Evolutionary conservation across 2,888 invertebrate species (phyloP), one percentile per base, ranked within the genome.

Genomic region (Philaethria dido): DNA sequence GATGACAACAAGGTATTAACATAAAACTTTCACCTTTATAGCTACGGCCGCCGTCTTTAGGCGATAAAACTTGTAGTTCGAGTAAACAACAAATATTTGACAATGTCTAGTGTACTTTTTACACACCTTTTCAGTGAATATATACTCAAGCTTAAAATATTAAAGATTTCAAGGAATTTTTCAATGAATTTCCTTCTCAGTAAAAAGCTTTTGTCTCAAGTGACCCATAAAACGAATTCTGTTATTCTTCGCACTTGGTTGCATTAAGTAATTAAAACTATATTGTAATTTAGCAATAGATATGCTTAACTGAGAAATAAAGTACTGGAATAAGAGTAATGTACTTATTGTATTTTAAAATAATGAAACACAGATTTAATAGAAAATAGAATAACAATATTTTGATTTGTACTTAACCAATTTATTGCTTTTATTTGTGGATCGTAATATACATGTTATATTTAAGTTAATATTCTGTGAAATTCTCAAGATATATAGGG

Each of bases 201-300:
- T 44, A 59, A 59, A 2, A 59, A 29, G 29, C 29, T 45, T 45
- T 75, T 79, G 78, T 78, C 78, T 77, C 79, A 71, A 72, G 79
- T 77, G 74, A 81, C 79, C 78, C 76, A 62, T 65, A 62, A 65
- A 62, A 14, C 44, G 50, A 65, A 62, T 55, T 52, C 18, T 59
- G 22, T 65, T 65, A 50, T 54, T 54, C 16, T 54, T 54, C n/a
- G 54, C 29, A 45, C 18, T 54, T 55, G 20, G 62, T 33, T 54
- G 36, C 20, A 44, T 59, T 13, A 29, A 59, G 44, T 18, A 59
- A 44, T 59, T 16, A 36, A 55, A 55, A 55, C 39, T 18, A 33
- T 39, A 18, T 36, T 39, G 8, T 33, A 52, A n/a, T 13, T 36
- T 16, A 18, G 6, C 36, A 33, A 20, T 36, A 20, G 18, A 20